Percentiles rank a stretch among this genome's conserved stretches.
Conservation (phyloP, 2,113 vertebrate genomes). For the Zingel zingel region DNA sequence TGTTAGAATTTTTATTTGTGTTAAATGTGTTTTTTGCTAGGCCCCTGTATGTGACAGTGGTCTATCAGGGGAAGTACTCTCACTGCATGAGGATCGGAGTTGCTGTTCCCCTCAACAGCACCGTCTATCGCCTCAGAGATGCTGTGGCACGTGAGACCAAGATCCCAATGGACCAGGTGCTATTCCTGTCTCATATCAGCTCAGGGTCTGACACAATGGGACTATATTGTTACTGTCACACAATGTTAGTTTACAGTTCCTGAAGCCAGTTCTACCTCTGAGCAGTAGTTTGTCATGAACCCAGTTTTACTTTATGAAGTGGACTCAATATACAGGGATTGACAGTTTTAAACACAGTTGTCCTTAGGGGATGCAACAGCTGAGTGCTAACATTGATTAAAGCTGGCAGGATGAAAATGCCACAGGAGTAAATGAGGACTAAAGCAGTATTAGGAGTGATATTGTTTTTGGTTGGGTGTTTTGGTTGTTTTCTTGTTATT, state of each 20-base stretch:
- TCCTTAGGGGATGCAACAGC: background rate
- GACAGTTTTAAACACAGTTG: conserved; percentile 4
- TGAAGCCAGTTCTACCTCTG: conserved; percentile 7
- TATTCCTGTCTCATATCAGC: conserved; percentile 64
- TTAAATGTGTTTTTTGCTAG: conserved; percentile 75
- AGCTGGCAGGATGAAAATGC: conserved; percentile 23
- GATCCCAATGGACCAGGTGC: conserved; percentile 96
- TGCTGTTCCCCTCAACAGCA: conserved; percentile 93
- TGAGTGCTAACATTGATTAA: conserved; percentile 12
- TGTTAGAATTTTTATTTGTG: background rate
- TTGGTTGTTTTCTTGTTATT: too few relatives aligned
- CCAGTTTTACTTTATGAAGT: background rate
- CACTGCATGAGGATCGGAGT: conserved; percentile 98
- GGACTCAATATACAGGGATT: background rate
- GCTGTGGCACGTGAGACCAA: conserved; percentile 95
- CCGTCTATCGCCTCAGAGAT: conserved; percentile 92
- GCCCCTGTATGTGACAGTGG: conserved; percentile 94
- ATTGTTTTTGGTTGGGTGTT: too few relatives aligned
- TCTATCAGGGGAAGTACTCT: conserved; percentile 97
- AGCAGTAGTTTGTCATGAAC: background rate
- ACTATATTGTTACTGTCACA: conserved; percentile 37
- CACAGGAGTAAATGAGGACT: background rate
- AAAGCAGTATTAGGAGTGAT: background rate
- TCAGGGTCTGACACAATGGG: conserved; percentile 45
- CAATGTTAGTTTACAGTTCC: background rate